Conservation (phyloP, 1,140 invertebrate species). For the Trichonephila clavipes region DNA sequence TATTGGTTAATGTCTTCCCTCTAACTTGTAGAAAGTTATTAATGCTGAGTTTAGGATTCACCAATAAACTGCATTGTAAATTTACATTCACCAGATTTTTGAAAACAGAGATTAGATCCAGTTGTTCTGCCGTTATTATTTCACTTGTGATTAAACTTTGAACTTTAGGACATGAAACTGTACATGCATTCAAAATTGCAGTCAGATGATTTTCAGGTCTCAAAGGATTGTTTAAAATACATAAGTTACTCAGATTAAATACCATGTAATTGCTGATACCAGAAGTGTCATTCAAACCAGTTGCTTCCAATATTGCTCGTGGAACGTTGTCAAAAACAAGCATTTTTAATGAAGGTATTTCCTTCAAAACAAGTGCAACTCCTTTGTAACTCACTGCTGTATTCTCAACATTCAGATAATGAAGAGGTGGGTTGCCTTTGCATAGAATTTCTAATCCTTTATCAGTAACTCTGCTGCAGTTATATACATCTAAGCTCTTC, state of each 20-base stretch:
- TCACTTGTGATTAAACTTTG: conserved; percentile 57
- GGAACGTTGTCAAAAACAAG: conserved; percentile 61
- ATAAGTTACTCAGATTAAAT: conserved; percentile 65
- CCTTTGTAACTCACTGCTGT: conserved; percentile 59
- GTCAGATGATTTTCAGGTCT: conserved; percentile 68
- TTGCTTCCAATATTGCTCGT: conserved; percentile 73
- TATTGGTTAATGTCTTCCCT: conserved; percentile 15
- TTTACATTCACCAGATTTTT: conserved; percentile 10
- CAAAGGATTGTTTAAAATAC: conserved; percentile 66
- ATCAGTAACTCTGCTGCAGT: conserved; percentile 54
- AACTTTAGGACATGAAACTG: conserved; percentile 43
- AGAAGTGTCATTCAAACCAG: conserved; percentile 57
- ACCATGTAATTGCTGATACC: conserved; percentile 12
- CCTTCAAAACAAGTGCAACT: conserved; percentile 47
- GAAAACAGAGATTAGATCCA: conserved; percentile 40
- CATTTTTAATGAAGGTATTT: conserved; percentile 44
- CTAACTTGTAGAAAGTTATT: conserved; percentile 49
- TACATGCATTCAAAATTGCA: conserved; percentile 54
- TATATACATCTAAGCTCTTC: conserved; percentile 55
- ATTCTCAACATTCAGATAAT: conserved; percentile 53
- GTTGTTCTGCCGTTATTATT: conserved; percentile 46
- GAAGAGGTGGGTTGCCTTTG: conserved; percentile 14
- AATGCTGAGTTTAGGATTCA: conserved; percentile 42
- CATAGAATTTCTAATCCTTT: conserved; percentile 36
- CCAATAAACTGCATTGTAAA: conserved; percentile 47